A percentile compares a stretch with the other conserved stretches of the same genome.
Evolutionary conservation across 2,113 vertebrate genomes (phyloP).

Genomic region (Baryphthengus martii): DNA sequence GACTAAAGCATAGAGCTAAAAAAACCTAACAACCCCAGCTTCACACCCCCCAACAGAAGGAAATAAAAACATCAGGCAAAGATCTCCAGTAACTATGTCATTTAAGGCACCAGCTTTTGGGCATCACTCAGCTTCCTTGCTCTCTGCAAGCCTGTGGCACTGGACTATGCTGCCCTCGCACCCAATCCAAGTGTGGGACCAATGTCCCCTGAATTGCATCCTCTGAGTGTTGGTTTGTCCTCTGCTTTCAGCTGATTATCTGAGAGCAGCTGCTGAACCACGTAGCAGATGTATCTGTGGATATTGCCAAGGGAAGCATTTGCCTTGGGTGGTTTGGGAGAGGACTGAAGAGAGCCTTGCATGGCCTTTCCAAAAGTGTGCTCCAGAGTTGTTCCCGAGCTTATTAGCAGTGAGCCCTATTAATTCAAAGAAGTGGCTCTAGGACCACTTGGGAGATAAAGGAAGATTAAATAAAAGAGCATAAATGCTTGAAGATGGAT

Average conservation of each 20-base stretch:
- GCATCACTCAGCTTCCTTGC: neutral
- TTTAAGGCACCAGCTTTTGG: neutral
- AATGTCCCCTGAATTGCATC: neutral
- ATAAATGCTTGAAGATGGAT: conserved; percentile 3
- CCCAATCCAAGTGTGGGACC: accelerated
- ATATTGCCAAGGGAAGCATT: neutral
- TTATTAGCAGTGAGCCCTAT: neutral
- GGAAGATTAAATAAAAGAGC: conserved; percentile 30
- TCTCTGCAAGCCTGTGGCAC: too few relatives aligned
- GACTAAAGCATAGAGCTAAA: neutral
- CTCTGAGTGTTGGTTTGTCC: neutral
- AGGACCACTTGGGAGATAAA: neutral
- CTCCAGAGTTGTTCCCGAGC: neutral
- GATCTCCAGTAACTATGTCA: neutral
- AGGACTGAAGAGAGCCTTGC: neutral
- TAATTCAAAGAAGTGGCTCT: conserved; percentile 28
- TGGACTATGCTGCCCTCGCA: neutral
- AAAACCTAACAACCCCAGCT: neutral
- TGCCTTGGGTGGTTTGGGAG: neutral
- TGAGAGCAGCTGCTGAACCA: accelerated
- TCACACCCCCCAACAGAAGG: neutral
- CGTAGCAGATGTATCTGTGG: neutral
- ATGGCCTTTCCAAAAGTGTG: neutral
- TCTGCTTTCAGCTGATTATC: neutral
- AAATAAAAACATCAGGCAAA: neutral